Base-by-base conservation (phyloP, 2,113 vertebrate species). In the Oreochromis spilurus region DNA sequence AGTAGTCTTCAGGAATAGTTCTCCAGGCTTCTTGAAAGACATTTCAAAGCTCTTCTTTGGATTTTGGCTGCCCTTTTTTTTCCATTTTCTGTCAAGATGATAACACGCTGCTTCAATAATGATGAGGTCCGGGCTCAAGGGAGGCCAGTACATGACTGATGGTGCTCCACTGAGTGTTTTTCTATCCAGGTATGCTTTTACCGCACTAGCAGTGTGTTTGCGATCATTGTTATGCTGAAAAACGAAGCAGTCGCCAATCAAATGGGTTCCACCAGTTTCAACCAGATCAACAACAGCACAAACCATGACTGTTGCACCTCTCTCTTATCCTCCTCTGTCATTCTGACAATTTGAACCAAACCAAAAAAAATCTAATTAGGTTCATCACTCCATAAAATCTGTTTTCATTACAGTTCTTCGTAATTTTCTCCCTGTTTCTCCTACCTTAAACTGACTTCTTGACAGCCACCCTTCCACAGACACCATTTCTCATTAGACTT, bases 151-250 rank as follows among this genome's bases (percentile, higher is more conserved):
- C 36, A 40, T 67, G 62, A 40, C 34, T 72, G 38, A 16, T 72
- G 26, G 65, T 16, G 12, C 13, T 26, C 40, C 67, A 17, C 21
- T 72, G 67, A 45, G 21, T 72, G 40, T 26, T 45, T 72, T 72
- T 72, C 67, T 72, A 45, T 72, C 21, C 16, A 48, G 40, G 21
- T 72, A 24, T 24, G 62, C 36, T 67, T 67, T 67, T 67, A 9
- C 62, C 40, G 36, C 62, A 67, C 1, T 48, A 45, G 9, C 40
- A 72, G 40, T 48, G 67, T 72, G n/a, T 48, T 72, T 72, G 67
- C 9, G 8, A 45, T 2, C 40, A 72, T 7, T 72, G 21, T 11
- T 26, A 72, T 72, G 67, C 67, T 72, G 14, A 72, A 72, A 45
- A 72, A 72, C 9, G 4, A 72, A 48, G 38, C 38, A 26, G 67